phyloP scores from a whole-genome alignment of 2,797 vertebrate genomes.

The Selene dorsalis region DNA sequence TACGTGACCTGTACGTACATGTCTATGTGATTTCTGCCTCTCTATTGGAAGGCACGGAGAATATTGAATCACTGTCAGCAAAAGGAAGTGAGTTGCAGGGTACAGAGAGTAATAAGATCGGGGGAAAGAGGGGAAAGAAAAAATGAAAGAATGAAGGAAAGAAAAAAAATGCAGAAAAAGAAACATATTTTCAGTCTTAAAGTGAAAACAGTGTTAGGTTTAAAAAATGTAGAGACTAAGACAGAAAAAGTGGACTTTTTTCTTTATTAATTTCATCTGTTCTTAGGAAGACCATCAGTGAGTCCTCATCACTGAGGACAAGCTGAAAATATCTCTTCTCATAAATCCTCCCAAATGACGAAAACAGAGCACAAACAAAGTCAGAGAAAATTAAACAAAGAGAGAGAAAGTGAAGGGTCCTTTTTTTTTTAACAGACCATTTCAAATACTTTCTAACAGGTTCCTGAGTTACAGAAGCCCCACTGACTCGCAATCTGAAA shows the following conservation, averaged over 20 bases:
- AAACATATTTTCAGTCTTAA: not conserved
- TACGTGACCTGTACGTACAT: conserved; percentile 68
- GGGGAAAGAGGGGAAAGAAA: not conserved
- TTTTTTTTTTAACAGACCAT: conserved; percentile 37
- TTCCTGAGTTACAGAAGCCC: conserved; percentile 59
- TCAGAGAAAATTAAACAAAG: not conserved
- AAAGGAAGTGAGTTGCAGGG: conserved; percentile 54
- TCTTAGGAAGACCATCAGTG: conserved; percentile 26
- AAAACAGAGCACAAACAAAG: not conserved
- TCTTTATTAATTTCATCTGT: not conserved
- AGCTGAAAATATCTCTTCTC: conserved; percentile 12
- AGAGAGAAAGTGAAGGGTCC: not conserved
- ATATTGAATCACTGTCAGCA: conserved; percentile 55
- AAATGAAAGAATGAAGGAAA: conserved; percentile 14
- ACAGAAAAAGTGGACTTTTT: not conserved
- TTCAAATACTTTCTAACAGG: conserved; percentile 43
- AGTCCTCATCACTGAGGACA: conserved; percentile 10
- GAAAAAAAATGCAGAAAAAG: conserved; percentile 19
- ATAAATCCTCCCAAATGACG: not conserved
- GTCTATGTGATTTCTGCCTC: conserved; percentile 50
- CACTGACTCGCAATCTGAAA: conserved; percentile 60
- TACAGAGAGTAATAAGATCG: conserved; percentile 34
- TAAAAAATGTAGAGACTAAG: not conserved
- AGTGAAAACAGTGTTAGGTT: not conserved
- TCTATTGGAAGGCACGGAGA: conserved; percentile 26